Percentiles rank a stretch among this genome's conserved stretches.
Conservation (phyloP, 1,140 invertebrate species). For the Hydropsyche tenuis region DNA sequence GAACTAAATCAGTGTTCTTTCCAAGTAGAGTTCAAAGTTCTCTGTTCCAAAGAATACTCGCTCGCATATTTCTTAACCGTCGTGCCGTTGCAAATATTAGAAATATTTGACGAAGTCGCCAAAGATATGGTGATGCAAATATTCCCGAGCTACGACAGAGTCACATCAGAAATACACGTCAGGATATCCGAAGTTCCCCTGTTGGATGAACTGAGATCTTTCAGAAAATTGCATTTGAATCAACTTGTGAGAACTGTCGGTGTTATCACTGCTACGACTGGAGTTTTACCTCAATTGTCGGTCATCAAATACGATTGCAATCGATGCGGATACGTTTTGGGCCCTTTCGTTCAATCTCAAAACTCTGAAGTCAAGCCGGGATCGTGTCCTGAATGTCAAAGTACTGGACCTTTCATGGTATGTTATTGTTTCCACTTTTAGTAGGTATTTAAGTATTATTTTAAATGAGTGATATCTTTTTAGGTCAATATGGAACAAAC, state of each 20-base stretch:
- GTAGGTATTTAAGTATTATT: neutral
- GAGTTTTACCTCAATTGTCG: constrained; percentile 94
- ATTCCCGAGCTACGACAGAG: constrained; percentile 95
- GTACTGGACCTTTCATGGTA: constrained; percentile 93
- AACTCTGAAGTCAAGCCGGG: constrained; percentile 94
- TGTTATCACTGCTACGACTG: constrained; percentile 95
- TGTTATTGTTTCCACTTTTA: constrained; percentile 16
- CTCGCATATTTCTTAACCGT: constrained; percentile 97
- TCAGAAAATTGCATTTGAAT: constrained; percentile 96
- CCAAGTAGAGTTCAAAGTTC: constrained; percentile 90
- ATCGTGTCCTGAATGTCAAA: constrained; percentile 98
- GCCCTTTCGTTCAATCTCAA: constrained; percentile 95
- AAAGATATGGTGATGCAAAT: constrained; percentile 94
- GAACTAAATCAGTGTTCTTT: constrained; percentile 91
- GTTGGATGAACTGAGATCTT: constrained; percentile 93
- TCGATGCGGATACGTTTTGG: constrained; percentile 93
- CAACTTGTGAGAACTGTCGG: constrained; percentile 92
- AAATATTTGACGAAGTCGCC: constrained; percentile 94
- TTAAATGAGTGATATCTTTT: constrained; percentile 49
- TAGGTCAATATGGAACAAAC: constrained; percentile 95
- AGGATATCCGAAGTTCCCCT: constrained; percentile 94
- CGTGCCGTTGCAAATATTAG: constrained; percentile 94
- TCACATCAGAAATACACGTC: constrained; percentile 92
- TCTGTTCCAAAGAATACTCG: constrained; percentile 90
- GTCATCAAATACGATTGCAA: constrained; percentile 98